phyloP scores from a whole-genome alignment of 2,113 vertebrate species.

The Leucoraja erinaceus region DNA sequence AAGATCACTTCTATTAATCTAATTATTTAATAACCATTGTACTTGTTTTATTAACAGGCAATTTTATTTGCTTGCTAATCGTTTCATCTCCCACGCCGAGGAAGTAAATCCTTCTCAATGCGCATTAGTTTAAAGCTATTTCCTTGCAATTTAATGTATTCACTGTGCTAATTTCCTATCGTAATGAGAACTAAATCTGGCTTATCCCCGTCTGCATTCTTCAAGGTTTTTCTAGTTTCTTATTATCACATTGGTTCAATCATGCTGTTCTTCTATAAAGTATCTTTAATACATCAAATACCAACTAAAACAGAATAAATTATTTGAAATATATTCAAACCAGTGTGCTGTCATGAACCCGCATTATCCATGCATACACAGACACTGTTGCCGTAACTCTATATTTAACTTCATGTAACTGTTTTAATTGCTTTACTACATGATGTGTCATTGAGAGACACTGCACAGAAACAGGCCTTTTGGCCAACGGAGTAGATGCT shows the following conservation, averaged over 20 bases:
- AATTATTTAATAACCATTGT: not conserved
- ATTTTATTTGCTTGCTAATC: not conserved
- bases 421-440: not conserved
- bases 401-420: not conserved
- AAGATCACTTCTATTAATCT: not conserved
- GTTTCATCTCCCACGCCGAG: not conserved
- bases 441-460: too few species aligned
- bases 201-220: not conserved
- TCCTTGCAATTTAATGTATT: not conserved
- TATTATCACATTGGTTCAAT: not conserved
- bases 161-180: not conserved
- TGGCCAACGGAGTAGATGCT: too few species aligned
- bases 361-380: not conserved
- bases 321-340: not conserved
- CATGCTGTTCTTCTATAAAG: not conserved
- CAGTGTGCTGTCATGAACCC: not conserved
- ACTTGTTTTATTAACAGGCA: not conserved
- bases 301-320: not conserved
- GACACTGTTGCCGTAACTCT: not conserved
- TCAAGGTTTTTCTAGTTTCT: not conserved
- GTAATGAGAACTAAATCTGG: not conserved
- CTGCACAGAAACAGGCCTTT: too few species aligned
- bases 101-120: not conserved
- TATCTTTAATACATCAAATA: not conserved
- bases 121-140: not conserved